Base-by-base conservation (phyloP, 2,113 vertebrate genomes). In the Percopsis transmontana region DNA sequence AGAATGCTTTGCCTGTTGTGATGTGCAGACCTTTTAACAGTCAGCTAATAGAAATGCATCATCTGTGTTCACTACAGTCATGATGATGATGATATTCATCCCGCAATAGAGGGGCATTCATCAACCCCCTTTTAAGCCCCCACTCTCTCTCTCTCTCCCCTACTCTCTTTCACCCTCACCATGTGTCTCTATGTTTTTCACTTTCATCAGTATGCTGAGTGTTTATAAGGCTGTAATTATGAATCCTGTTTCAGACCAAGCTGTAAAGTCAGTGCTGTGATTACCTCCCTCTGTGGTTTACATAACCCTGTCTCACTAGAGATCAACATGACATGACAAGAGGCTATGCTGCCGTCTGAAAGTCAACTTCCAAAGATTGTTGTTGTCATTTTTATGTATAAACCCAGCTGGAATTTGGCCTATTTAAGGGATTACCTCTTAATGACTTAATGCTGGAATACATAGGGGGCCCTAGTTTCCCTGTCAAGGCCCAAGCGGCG, bases 211-310 rank as follows among this genome's bases (percentile, higher is more conserved):
- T 65, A 70, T 70, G 18, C 59, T 16, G 59, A 77, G 65, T 72
- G 64, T 69, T 66, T n/a, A 68, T 62, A 70, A 50, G 16, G 71
- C 79, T 64, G 54, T 85, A 82, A 82, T 87, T 79, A 73, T 52
- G 54, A 24, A 15, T 82, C 5, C 80, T 84, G 76, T 84, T 84
- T 85, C 68, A 74, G 71, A 65, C 56, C 59, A 66, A 67, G 61
- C 51, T 73, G 24, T 21, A 18, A 76, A 84, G 75, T 80, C 78
- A 70, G 52, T 42, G 27, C 60, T 55, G 57, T 75, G 74, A 84
- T 83, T 83, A 71, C 72, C 19, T 65, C 60, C 64, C 5, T 63
- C 62, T 39, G 5, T 64, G 27, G 58, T 15, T 59, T 27, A 33
- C 70, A 66, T 81, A 68, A 65, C 79, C 72, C 77, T 79, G 74